Evolutionary conservation across 2,888 invertebrate species (phyloP).

Genomic region (Apomyelois bistriatella): DNA sequence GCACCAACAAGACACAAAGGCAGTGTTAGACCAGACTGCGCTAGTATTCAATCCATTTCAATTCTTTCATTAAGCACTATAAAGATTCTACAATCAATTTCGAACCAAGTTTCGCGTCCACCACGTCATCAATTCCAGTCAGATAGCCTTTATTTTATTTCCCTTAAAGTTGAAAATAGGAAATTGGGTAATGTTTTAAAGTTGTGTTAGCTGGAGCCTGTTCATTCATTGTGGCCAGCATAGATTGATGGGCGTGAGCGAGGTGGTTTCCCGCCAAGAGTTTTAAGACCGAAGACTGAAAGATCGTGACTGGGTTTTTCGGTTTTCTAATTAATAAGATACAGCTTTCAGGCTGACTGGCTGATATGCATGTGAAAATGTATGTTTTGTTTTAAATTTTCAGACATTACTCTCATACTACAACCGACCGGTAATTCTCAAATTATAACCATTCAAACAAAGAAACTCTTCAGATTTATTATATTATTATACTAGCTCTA

Average conservation of each 20-base stretch:
- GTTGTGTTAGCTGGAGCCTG: constrained; percentile 51
- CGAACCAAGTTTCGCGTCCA: constrained; percentile 48
- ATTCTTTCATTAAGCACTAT: constrained; percentile 75
- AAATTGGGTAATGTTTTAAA: constrained; percentile 21
- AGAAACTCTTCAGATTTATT: no score
- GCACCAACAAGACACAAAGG: constrained; percentile 16
- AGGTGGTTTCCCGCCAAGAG: constrained; percentile 52
- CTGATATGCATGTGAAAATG: no score
- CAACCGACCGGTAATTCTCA: no score
- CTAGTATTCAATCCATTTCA: constrained; percentile 60
- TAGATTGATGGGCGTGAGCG: constrained; percentile 71
- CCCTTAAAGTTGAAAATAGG: constrained; percentile 30
- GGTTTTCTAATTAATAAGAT: constrained; percentile 6
- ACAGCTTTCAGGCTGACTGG: background rate
- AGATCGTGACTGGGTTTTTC: background rate
- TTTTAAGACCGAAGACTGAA: constrained; percentile 41
- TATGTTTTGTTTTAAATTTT: no score
- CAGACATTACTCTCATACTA: no score
- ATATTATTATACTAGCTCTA: no score
- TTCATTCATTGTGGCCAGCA: constrained; percentile 74
- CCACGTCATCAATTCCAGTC: constrained; percentile 28
- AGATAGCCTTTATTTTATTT: constrained; percentile 24
- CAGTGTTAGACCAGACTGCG: constrained; percentile 7
- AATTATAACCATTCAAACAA: no score
- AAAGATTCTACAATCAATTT: constrained; percentile 74